Percentiles rank a stretch among this genome's conserved stretches.
Conservation (phyloP, 2,888 invertebrate genomes). For the Cosmorhoe ocellata region DNA sequence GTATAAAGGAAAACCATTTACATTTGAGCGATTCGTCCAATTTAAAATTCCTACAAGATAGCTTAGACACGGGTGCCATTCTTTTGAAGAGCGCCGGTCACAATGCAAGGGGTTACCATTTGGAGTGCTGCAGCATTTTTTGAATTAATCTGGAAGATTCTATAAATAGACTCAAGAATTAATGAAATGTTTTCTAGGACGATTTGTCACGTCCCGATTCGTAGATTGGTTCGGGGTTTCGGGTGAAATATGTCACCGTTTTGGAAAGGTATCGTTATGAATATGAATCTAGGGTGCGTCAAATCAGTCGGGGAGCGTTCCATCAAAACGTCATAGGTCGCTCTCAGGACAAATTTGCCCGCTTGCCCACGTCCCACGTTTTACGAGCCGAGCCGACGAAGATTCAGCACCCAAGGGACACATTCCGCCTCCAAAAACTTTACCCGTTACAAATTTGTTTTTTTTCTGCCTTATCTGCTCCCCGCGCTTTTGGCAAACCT, state of each 20-base stretch:
- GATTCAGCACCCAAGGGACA: constrained; percentile 82
- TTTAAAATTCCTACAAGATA: constrained; percentile 84
- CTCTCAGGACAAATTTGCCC: constrained; percentile 81
- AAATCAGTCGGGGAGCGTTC: constrained; percentile 77
- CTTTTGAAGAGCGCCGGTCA: constrained; percentile 73
- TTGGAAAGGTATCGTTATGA: constrained; percentile 72
- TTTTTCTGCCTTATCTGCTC: constrained; percentile 81
- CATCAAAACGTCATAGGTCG: constrained; percentile 82
- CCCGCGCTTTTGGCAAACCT: constrained; percentile 81
- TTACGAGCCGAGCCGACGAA: constrained; percentile 81
- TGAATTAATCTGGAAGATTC: constrained; percentile 9
- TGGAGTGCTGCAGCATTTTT: constrained; percentile 39
- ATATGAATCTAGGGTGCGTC: constrained; percentile 78
- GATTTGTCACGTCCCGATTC: constrained; percentile 49
- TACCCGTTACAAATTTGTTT: constrained; percentile 83
- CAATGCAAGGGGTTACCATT: constrained; percentile 67
- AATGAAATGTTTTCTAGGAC: constrained; percentile 44
- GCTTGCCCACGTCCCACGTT: constrained; percentile 81
- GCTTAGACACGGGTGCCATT: constrained; percentile 82
- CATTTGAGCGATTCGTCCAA: constrained; percentile 84
- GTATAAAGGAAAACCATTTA: constrained; percentile 84
- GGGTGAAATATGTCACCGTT: constrained; percentile 61
- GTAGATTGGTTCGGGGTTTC: constrained; percentile 51
- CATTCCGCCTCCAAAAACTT: constrained; percentile 82
- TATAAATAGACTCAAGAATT: constrained; percentile 37